Evolutionary conservation across 2,888 invertebrate genomes (phyloP).

Genomic region (Furcula furcula): DNA sequence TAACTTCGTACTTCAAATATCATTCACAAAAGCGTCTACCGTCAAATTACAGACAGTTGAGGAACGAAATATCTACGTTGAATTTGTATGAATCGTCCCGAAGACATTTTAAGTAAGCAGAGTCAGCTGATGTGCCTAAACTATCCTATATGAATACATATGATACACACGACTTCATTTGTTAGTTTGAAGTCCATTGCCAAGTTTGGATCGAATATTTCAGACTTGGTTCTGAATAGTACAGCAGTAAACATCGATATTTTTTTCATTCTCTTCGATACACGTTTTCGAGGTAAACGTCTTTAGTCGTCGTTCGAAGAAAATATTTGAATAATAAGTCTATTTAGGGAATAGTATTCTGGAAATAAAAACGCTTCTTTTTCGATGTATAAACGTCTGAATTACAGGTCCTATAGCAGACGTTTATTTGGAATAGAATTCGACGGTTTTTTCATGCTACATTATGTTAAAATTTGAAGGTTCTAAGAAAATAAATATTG

Average conservation of each 20-base stretch:
- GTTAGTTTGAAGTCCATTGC: slow-evolving; percentile 8
- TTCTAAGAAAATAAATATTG: no score
- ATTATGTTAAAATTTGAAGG: background rate
- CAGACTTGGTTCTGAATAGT: background rate
- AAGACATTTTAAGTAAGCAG: slow-evolving; percentile 19
- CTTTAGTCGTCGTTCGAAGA: slow-evolving; percentile 1
- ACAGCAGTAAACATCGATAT: no score
- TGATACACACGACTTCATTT: slow-evolving; percentile 6
- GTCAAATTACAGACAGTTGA: slow-evolving; percentile 14
- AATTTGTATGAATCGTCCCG: slow-evolving; percentile 14
- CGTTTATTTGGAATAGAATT: background rate
- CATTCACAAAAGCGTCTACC: slow-evolving; percentile 4
- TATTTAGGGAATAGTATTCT: slow-evolving; percentile 3
- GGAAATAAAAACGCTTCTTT: slow-evolving; percentile 1
- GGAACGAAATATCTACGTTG: slow-evolving; percentile 11
- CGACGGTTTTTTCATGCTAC: background rate
- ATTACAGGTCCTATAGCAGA: background rate
- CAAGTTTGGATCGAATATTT: background rate
- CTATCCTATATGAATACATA: slow-evolving; percentile 15
- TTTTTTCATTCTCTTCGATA: background rate
- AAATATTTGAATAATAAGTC: slow-evolving; percentile 4
- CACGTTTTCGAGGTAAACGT: background rate
- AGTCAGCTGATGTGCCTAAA: slow-evolving; percentile 25
- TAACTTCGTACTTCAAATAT: background rate
- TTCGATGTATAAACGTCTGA: slow-evolving; percentile 2